A percentile compares a stretch with the other conserved stretches of the same genome.
These are phyloP conservation scores for Andrena chrysosceles DNA, from an alignment of 2,888 invertebrate genomes.

Conservation along the genomic window DNA sequence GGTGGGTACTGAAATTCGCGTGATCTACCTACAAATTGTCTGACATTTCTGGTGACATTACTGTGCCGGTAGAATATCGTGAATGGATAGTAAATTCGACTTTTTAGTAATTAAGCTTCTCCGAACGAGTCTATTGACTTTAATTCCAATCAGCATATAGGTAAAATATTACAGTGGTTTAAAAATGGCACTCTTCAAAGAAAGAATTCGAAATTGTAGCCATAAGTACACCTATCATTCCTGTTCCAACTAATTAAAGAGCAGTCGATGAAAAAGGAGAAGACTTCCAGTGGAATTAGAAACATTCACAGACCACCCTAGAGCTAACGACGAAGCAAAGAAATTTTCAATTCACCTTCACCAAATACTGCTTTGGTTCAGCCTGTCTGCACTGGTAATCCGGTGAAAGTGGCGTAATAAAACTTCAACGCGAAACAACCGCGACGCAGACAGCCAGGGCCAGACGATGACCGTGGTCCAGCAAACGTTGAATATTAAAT, in stretches of 20 bases:
- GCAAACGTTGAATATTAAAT: conserved; percentile 67
- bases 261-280: background rate
- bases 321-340: background rate
- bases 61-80: background rate
- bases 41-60: background rate
- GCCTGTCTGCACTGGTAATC: background rate
- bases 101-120: background rate
- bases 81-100: background rate
- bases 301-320: background rate
- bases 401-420: background rate
- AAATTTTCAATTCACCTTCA: background rate
- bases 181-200: too few relatives aligned
- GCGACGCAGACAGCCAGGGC: background rate
- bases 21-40: background rate
- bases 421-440: conserved; percentile 7
- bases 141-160: background rate
- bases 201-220: background rate
- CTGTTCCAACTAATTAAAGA: background rate
- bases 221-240: background rate
- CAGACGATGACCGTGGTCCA: background rate
- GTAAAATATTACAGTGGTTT: background rate
- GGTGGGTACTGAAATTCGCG: background rate
- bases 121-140: background rate
- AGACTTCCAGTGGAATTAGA: background rate
- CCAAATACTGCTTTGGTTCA: background rate